Evolutionary conservation across 2,888 invertebrate species (phyloP), one percentile per base, ranked within the genome.

Genomic region (Homarus gammarus): DNA sequence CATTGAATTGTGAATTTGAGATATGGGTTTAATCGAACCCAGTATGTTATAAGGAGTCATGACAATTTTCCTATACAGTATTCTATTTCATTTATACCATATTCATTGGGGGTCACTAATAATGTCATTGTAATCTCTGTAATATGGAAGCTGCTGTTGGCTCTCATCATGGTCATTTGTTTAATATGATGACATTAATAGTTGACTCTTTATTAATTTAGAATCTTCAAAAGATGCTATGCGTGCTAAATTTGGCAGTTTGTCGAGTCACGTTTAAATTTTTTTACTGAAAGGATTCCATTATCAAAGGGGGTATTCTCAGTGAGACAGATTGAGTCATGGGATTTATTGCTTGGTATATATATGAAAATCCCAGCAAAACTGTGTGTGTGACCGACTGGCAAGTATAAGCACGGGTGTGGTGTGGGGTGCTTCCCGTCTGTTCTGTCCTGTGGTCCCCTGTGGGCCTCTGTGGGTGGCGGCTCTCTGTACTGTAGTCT

Each of bases 401-500:
- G 51, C 83, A 61, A 44, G 87, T 40, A 12, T 38, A 27, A 49
- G 33, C 40, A 40, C 73, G 33, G 75, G 77, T 87, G 85, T 85
- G 87, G 87, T 82, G 87, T 87, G 87, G 82, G 82, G 75, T 75
- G 82, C 87, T 75, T 87, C 78, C 78, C 78, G 73, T 87, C 82
- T 87, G 82, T 82, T 87, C 87, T 87, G 64, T 87, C 87, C 81
- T 81, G 73, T 81, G 87, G 87, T 79, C 73, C 70, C 79, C 61
- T 75, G 64, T 64, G 83, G 83, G 73, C 77, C 64, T 83, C 87
- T 87, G 72, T 87, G 87, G 87, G 88, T 88, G 88, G 88, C 88
- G 88, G 88, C 88, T 88, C 78, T 86, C 88, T 88, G 56, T 85
- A 83, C 88, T 82, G 88, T 88, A 88, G 88, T 88, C 70, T 88